Evolutionary conservation across 1,140 invertebrate species (phyloP).

Genomic region (Leptoteleia sp.): DNA sequence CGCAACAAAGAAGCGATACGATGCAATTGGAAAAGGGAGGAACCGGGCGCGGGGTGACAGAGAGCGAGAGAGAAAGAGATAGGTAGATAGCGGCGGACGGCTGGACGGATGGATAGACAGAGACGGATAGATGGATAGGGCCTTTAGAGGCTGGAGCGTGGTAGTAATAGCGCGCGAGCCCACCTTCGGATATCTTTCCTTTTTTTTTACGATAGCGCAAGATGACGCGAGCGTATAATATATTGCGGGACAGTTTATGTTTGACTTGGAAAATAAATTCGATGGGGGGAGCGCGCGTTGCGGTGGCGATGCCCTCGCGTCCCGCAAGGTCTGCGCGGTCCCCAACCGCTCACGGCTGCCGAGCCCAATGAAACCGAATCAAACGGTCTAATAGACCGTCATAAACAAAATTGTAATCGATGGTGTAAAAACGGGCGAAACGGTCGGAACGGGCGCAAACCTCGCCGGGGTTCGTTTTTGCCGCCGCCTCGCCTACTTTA

Average conservation of each 20-base stretch:
- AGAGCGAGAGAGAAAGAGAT: no score
- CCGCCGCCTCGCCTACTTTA: conserved; percentile 5
- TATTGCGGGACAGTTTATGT: conserved; percentile 68
- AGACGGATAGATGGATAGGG: no score
- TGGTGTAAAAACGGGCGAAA: conserved; percentile 44
- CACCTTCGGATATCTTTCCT: conserved; percentile 62
- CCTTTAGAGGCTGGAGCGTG: conserved; percentile 47
- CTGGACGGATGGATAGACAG: no score
- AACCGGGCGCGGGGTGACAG: conserved; percentile 42
- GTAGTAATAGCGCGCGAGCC: conserved; percentile 55
- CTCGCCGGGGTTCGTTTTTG: conserved; percentile 5
- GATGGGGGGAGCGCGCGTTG: conserved; percentile 52
- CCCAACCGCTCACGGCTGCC: conserved; percentile 30
- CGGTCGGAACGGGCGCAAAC: conserved; percentile 8
- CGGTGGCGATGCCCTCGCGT: conserved; percentile 54
- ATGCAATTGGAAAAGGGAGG: conserved; percentile 61
- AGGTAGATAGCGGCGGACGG: no score
- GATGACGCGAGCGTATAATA: conserved; percentile 72
- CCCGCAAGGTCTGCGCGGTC: conserved; percentile 21
- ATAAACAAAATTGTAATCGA: conserved; percentile 65
- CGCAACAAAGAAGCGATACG: conserved; percentile 55
- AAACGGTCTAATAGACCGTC: conserved; percentile 58
- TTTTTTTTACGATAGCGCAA: conserved; percentile 70
- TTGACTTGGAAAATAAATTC: conserved; percentile 66
- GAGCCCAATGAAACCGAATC: conserved; percentile 58